Base-by-base conservation (phyloP, 1,140 invertebrate species). In the Elymnias hypermnestra region DNA sequence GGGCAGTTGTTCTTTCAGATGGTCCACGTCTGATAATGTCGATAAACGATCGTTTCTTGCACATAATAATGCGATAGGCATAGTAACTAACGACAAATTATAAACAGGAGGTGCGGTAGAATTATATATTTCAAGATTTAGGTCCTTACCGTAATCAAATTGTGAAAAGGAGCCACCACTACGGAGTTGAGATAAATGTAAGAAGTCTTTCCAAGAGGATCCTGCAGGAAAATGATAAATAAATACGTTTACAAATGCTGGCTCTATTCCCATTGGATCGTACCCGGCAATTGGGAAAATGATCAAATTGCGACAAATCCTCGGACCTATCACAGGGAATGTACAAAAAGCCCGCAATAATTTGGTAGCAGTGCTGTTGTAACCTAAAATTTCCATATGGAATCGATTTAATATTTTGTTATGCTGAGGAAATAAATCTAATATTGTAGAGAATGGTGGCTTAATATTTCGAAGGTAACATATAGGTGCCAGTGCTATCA, bases 401-500 rank as follows among this genome's bases (percentile, higher is more conserved):
- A n/a, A n/a, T n/a, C n/a, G n/a, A n/a, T n/a, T n/a, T n/a, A n/a
- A n/a, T n/a, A n/a, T n/a, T n/a, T n/a, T n/a, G n/a, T n/a, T n/a
- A n/a, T n/a, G n/a, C n/a, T n/a, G n/a, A n/a, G n/a, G n/a, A n/a
- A n/a, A n/a, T n/a, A n/a, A n/a, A n/a, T n/a, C n/a, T n/a, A n/a
- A n/a, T n/a, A n/a, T n/a, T n/a, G 29, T 36, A 2, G 35, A 10
- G 5, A 57, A 1, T 0, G 54, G 44, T 3, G 25, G 15, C 4
- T 33, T 5, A 2, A 31, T 13, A 23, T 73, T 47, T 0, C 47
- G 8, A n/a, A 72, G 2, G 22, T 49, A 68, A 22, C 40, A 41
- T 0, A 68, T 31, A 0, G 67, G 65, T 0, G 60, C 61, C 10
- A 76, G 35, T 0, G 60, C 49, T 10, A 67, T 55, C 1, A 60